phyloP scores from a whole-genome alignment of 2,797 vertebrate genomes.

The Poeciliopsis paucimaculata region DNA sequence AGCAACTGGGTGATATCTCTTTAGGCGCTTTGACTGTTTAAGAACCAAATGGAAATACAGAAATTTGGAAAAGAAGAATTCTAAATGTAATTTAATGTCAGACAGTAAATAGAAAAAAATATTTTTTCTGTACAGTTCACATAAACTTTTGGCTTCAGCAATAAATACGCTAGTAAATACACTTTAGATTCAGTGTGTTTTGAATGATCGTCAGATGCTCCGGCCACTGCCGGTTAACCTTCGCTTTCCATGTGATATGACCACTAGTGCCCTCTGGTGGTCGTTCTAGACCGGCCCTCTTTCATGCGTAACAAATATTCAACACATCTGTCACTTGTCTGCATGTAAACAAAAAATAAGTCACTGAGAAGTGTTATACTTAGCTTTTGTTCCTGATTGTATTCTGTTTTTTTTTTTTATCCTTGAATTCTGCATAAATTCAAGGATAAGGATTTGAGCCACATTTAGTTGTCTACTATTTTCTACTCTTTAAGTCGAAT shows the following conservation, averaged over 20 bases:
- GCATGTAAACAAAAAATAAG: neutral
- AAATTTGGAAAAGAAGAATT: too few relatives aligned
- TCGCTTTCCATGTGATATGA: neutral
- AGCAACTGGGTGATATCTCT: too few relatives aligned
- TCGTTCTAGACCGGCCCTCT: neutral
- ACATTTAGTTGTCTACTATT: too few relatives aligned
- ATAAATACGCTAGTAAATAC: neutral
- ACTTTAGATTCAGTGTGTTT: neutral
- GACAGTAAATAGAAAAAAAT: neutral
- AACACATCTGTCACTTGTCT: neutral
- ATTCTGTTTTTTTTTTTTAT: neutral
- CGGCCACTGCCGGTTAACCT: neutral
- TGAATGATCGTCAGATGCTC: neutral
- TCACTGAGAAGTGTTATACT: neutral
- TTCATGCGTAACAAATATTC: neutral
- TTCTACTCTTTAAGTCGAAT: too few relatives aligned
- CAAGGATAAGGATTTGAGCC: too few relatives aligned
- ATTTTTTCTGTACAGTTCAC: neutral
- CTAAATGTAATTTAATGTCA: neutral
- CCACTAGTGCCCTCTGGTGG: neutral
- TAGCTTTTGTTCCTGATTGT: neutral
- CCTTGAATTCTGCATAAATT: neutral
- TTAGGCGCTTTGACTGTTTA: too few relatives aligned
- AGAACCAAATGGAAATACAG: too few relatives aligned
- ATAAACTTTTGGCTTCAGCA: neutral